Conservation (phyloP, 1,140 invertebrate genomes). For the Eciton burchellii region DNA sequence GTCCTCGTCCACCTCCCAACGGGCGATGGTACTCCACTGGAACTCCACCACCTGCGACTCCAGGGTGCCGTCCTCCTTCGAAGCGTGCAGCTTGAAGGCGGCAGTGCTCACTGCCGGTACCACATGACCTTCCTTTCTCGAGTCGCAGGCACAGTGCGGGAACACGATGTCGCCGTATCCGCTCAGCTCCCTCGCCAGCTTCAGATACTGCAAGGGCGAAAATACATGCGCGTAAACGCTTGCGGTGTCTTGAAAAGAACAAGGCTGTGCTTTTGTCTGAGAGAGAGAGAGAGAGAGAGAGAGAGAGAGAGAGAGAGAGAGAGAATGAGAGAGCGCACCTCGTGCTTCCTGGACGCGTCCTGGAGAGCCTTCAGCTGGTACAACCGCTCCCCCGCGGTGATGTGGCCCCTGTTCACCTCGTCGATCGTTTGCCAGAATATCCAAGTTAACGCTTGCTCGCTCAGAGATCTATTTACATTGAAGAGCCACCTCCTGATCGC, state of each 20-base stretch:
- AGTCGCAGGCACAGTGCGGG: slow-evolving; percentile 98
- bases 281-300: too few species aligned
- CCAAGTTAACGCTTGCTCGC: slow-evolving; percentile 90
- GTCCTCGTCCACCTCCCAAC: slow-evolving; percentile 96
- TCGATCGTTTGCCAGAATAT: slow-evolving; percentile 95
- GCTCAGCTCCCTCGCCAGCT: slow-evolving; percentile 93
- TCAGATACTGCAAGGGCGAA: slow-evolving; percentile 90
- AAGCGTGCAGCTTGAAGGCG: slow-evolving; percentile 94
- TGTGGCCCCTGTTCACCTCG: slow-evolving; percentile 97
- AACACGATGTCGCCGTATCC: slow-evolving; percentile 97
- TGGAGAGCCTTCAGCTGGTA: slow-evolving; percentile 98
- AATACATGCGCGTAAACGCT: not conserved
- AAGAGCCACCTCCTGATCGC: slow-evolving; percentile 98
- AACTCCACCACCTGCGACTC: slow-evolving; percentile 95
- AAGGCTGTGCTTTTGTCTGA: too few species aligned
- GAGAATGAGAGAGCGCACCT: slow-evolving; percentile 87
- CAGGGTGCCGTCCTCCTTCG: slow-evolving; percentile 93
- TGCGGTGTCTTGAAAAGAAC: too few species aligned
- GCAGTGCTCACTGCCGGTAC: slow-evolving; percentile 91
- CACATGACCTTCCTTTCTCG: slow-evolving; percentile 96
- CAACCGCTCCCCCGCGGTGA: slow-evolving; percentile 94
- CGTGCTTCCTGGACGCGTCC: slow-evolving; percentile 93
- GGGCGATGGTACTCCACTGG: slow-evolving; percentile 92
- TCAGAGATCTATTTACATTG: slow-evolving; percentile 87
- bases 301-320: too few species aligned